Conservation (phyloP, 1,140 invertebrate species). For the Metaphire vulgaris region DNA sequence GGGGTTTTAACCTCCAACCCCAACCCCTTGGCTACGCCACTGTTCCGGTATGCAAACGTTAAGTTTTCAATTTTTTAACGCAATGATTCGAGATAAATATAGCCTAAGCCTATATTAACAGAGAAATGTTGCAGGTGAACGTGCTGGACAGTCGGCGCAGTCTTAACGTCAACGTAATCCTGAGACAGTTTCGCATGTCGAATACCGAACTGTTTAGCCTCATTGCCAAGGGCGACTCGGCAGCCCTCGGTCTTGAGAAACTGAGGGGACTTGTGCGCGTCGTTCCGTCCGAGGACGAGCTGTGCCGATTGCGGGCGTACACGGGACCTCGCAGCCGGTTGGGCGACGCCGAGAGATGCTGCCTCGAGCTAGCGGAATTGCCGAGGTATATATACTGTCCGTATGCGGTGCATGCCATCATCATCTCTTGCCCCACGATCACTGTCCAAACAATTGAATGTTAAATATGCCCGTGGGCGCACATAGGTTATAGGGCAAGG, state of each 20-base stretch:
- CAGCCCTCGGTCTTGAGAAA: slow-evolving; percentile 86
- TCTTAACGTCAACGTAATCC: slow-evolving; percentile 93
- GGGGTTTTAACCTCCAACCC: no score
- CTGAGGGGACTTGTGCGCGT: slow-evolving; percentile 85
- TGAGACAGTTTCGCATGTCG: slow-evolving; percentile 80
- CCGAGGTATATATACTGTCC: slow-evolving; percentile 35
- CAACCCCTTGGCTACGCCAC: no score
- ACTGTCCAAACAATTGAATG: no score
- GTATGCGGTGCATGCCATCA: no score
- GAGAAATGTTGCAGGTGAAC: slow-evolving; percentile 38
- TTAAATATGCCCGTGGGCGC: no score
- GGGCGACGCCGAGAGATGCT: slow-evolving; percentile 30
- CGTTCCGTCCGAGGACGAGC: slow-evolving; percentile 83
- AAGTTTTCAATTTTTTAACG: no score
- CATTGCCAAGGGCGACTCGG: slow-evolving; percentile 76
- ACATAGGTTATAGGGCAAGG: no score
- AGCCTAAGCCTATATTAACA: no score
- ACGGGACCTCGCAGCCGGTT: slow-evolving; percentile 13
- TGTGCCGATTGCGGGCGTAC: slow-evolving; percentile 31
- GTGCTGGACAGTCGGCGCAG: slow-evolving; percentile 71
- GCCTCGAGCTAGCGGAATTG: slow-evolving; percentile 34
- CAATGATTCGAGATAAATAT: no score
- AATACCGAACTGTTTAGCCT: slow-evolving; percentile 86
- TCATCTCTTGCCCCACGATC: no score
- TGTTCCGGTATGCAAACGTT: no score